Base-by-base conservation (phyloP, 2,113 vertebrate species). In the Neodontobutis hainanensis region DNA sequence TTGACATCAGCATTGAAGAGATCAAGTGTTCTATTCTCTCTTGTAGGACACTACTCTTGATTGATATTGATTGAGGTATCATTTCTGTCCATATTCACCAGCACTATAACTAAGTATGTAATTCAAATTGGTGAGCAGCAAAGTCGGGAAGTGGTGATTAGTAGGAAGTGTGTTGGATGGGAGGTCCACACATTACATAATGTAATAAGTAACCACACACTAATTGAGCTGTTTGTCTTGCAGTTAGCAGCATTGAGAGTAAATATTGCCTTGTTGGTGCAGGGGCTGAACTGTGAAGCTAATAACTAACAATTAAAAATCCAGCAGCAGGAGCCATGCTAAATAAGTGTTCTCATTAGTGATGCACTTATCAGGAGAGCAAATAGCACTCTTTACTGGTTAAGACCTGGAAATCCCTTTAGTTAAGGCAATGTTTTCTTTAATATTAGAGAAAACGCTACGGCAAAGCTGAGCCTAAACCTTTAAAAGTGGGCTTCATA, bases 241-340 rank as follows among this genome's bases (percentile, higher is more conserved):
- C 68, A 75, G 51, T 66, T 75, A 59, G 68, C 50, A 58, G 65
- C n/a, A 43, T 19, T 59, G 19, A 52, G 51, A 67, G 68, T 78
- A 81, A 81, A 81, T 66, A 76, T 68, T 73, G 57, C 68, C 68
- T 59, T 52, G 32, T 56, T 35, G 49, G 55, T 47, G 47, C 2
- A 4, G 59, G 46, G 40, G 59, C 77, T 69, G 52, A 16, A 55
- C 51, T 61, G 56, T 46, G 57, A 40, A 61, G 51, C 45, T 81
- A 81, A 81, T 73, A 70, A 67, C 68, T 46, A 48, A 46, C 53
- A 51, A 72, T 84, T 74, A 65, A 68, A 68, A 73, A 46, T 52
- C 60, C 27, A 32, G 58, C 40, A 32, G 35, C 19, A 59, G 14
- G 8, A 15, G 38, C 12, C 35, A 55, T 11, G 38, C 46, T 48